Evolutionary conservation across 2,888 invertebrate genomes (phyloP).

Genomic region (Sinopyrophorus schimmeli): DNA sequence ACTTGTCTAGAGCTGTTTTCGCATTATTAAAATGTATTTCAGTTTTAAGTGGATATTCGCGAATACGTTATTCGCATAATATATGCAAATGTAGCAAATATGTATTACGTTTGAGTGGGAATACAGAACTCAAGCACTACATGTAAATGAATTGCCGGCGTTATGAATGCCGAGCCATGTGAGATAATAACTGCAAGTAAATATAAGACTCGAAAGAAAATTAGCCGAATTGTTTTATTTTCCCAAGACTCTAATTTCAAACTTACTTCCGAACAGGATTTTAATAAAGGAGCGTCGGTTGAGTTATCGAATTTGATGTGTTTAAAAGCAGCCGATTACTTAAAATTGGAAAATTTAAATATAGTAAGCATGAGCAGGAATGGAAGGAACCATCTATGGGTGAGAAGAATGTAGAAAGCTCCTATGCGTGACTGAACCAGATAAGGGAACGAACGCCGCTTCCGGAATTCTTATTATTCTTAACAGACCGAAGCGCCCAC

Average conservation of each 20-base stretch:
- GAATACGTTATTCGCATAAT: conserved; percentile 2
- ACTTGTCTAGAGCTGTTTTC: background rate
- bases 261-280: too few species aligned
- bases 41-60: conserved; percentile 1
- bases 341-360: conserved; percentile 8
- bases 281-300: too few species aligned
- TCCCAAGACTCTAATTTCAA: too few species aligned
- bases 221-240: too few species aligned
- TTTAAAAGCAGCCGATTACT: too few species aligned
- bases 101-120: background rate
- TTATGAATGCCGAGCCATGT: background rate
- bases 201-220: too few species aligned
- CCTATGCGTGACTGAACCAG: conserved; percentile 32
- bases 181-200: background rate
- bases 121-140: background rate
- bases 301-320: too few species aligned
- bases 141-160: background rate
- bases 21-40: conserved; percentile 1
- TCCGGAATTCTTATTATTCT: conserved; percentile 41
- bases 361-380: conserved; percentile 1
- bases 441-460: conserved; percentile 32
- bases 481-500: conserved; percentile 36
- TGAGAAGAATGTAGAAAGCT: conserved; percentile 9
- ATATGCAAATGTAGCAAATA: conserved; percentile 2
- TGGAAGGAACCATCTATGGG: conserved; percentile 21